Percentiles rank a stretch among this genome's conserved stretches.
Conservation (phyloP, 2,888 invertebrate genomes). For the Nemurella pictetii region DNA sequence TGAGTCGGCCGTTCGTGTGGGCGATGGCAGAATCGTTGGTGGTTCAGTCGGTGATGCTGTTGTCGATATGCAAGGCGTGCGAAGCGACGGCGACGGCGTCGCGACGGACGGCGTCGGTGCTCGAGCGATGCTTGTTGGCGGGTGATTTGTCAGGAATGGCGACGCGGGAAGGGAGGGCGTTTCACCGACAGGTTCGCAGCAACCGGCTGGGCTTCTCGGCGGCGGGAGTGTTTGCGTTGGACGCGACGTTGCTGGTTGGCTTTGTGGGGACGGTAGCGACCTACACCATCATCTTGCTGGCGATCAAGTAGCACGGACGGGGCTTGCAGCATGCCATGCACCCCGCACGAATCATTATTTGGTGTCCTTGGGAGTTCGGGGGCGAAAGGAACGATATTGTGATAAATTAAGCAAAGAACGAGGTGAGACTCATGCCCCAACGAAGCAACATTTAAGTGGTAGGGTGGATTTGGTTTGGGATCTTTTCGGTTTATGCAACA, state of each 20-base stretch:
- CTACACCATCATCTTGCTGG: neutral
- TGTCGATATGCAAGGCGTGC: neutral
- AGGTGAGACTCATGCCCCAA: no score
- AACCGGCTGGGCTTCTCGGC: neutral
- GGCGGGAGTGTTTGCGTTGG: neutral
- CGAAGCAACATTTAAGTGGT: no score
- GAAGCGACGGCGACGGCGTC: neutral
- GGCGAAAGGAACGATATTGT: no score
- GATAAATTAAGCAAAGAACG: no score
- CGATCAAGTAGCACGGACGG: no score
- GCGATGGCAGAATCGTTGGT: no score
- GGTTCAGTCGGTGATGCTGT: neutral
- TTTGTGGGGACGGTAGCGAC: neutral
- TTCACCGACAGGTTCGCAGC: neutral
- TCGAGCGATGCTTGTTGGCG: neutral
- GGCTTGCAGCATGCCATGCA: no score
- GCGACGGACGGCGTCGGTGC: neutral
- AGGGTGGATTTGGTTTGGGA: no score
- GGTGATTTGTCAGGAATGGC: neutral
- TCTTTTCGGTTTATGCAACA: no score
- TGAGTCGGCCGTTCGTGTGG: neutral
- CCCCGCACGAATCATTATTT: no score
- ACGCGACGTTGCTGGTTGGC: neutral
- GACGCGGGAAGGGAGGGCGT: neutral
- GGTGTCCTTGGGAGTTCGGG: no score